Base-by-base conservation (phyloP, 2,888 invertebrate genomes). In the Hemicrepidius hirtus region DNA sequence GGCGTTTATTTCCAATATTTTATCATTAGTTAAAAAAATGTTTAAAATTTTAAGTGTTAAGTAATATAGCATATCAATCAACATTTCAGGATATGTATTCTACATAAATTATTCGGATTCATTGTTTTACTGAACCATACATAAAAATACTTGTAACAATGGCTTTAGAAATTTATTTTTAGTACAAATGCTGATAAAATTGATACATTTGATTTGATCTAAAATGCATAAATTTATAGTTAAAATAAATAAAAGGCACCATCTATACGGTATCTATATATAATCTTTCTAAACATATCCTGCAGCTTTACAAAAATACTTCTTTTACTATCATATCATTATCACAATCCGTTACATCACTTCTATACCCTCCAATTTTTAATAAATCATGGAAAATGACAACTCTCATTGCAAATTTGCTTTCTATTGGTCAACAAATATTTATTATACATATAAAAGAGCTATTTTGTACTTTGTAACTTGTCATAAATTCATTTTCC, bases 181-280 rank as follows among this genome's bases (percentile, higher is more conserved):
- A 70, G 62, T 74, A 74, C 64, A 74, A 74, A 71, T 63, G 71
- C 67, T 68, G 71, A 72, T 71, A 71, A 71, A 74, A 65, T 70
- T 73, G 66, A 69, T 73, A 73, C 73, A 73, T 65, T 73, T 66
- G 63, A 62, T 44, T 70, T 68, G 49, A 40, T 66, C 73, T 73
- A 73, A 69, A 70, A 68, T 66, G 69, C 73, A 60, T 73, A 69
- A 73, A 55, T 63, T 71, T 73, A 67, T 63, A 70, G 53, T 70
- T 74, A 70, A 73, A 85, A 84, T 85, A 85, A 85, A 84, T 85
- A 85, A 85, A 85, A 85, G 85, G 85, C 85, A 85, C 85, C 83
- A 83, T 83, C 84, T 85, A 83, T 85, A 83, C 81, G 44, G 68
- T 68, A 59, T 66, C 53, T 72, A 65, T 64, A 69, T 83, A 66